Base-by-base conservation (phyloP, 2,113 vertebrate genomes). In the Sturnira hondurensis region DNA sequence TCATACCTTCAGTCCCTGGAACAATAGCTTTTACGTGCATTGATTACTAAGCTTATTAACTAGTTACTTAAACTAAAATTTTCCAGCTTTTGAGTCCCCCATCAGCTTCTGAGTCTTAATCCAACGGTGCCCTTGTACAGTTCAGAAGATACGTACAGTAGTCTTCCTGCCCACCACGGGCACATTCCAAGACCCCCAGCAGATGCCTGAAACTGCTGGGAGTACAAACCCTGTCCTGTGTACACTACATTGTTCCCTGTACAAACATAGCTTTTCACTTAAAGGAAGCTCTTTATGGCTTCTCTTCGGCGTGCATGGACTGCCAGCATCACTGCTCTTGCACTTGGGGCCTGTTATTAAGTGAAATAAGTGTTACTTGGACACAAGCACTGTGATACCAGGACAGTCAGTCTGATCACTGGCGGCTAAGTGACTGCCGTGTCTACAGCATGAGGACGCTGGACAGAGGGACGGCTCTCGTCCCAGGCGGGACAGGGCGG, bases 91-190 rank as follows among this genome's bases (percentile, higher is more conserved):
- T 58, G 22, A 58, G 56, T 24, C 56, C 56, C 52, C 56, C 56
- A 58, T 58, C 56, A 43, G 31, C 54, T 45, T 77, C 65, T 84
- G 65, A 41, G 38, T 89, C 50, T 33, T 41, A 11, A 76, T n/a
- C n/a, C 28, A 14, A 10, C 15, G 9, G 7, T 15, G 4, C 9
- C 76, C 41, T 68, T 24, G 3, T 20, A 1, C 10, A 31, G 0
- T 81, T 84, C 56, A 36, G 83, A 86, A 70, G 17, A 28, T 15
- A 1, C 31, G 11, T 45, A n/a, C 7, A 22, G 31, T 11, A 50
- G 31, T 13, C 74, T 17, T 22, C 74, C 31, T 50, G 22, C 33
- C 74, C 28, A n/a, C 17, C 4, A 31, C 31, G 9, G 73, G 19
- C 11, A 5, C 5, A 0, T 73, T 28, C 70, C 41, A 15, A 73